A percentile compares a stretch with the other conserved stretches of the same genome.
Evolutionary conservation across 2,797 vertebrate genomes (phyloP).

Genomic region (Hippoglossus hippoglossus): DNA sequence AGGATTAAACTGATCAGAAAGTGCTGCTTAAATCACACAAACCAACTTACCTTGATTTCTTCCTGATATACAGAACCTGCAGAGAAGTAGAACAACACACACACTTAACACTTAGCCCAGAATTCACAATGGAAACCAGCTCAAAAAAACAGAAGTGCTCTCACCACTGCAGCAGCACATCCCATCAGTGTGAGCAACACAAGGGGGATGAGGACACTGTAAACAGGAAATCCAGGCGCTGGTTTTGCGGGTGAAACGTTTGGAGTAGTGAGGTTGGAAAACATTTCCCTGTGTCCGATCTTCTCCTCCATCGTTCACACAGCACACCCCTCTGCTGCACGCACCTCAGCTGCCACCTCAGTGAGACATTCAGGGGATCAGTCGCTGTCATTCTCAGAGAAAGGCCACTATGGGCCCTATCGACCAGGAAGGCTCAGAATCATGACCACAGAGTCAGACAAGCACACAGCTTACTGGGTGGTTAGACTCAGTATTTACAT

Average conservation of each 20-base stretch:
- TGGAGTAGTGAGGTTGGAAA: conserved; percentile 63
- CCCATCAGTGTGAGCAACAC: conserved; percentile 37
- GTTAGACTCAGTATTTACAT: too few species aligned
- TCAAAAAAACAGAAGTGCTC: neutral
- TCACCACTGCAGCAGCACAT: conserved; percentile 65
- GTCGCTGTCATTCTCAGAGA: conserved; percentile 21
- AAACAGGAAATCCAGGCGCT: conserved; percentile 26
- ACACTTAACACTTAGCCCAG: neutral
- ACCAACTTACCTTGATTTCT: conserved; percentile 50
- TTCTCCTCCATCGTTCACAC: conserved; percentile 6
- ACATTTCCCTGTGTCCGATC: conserved; percentile 22
- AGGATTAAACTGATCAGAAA: neutral
- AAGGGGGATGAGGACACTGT: conserved; percentile 46
- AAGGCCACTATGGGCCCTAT: conserved; percentile 10
- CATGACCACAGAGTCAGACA: neutral
- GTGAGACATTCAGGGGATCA: conserved; percentile 55
- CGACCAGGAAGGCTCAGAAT: neutral
- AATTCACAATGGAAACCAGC: neutral
- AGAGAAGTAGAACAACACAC: conserved; percentile 14
- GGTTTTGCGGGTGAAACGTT: conserved; percentile 11
- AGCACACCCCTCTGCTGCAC: neutral
- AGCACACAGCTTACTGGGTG: neutral
- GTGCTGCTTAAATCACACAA: neutral
- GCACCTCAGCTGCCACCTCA: conserved; percentile 49
- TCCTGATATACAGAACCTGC: conserved; percentile 64